Evolutionary conservation across 2,888 invertebrate genomes (phyloP).

Genomic region (Rhopalosiphum nymphaeae): DNA sequence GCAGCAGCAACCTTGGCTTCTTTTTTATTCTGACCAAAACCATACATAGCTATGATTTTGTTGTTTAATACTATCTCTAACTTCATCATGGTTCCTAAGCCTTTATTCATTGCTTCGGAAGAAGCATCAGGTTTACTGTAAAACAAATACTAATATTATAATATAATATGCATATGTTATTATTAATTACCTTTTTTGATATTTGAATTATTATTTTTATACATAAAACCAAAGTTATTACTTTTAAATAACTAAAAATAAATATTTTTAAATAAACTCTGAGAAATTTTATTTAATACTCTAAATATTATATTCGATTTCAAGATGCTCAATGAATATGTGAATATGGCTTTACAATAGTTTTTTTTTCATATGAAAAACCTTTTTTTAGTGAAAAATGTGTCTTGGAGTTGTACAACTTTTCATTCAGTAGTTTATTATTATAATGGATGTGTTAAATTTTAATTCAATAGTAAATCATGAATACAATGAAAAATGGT

Average conservation of each 20-base stretch:
- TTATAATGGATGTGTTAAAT: too few species aligned
- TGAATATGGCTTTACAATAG: neutral
- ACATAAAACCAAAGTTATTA: neutral
- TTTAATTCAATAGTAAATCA: too few species aligned
- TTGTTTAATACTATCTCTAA: slow-evolving; percentile 66
- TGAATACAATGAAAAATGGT: too few species aligned
- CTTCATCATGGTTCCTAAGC: slow-evolving; percentile 66
- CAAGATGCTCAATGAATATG: neutral
- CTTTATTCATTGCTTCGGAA: neutral
- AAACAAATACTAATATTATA: slow-evolving; percentile 8
- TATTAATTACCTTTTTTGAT: neutral
- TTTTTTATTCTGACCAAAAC: slow-evolving; percentile 79
- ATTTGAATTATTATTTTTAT: neutral
- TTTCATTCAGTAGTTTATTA: too few species aligned
- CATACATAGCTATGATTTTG: slow-evolving; percentile 75
- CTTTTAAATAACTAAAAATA: neutral
- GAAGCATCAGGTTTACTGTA: slow-evolving; percentile 43
- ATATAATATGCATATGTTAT: neutral
- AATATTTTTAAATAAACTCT: neutral
- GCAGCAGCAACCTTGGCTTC: slow-evolving; percentile 84
- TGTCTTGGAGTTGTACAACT: too few species aligned
- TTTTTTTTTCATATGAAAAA: neutral
- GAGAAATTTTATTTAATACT: neutral
- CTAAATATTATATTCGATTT: neutral
- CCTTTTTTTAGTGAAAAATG: neutral